phyloP scores from a whole-genome alignment of 2,113 vertebrate genomes.

The Pluvianellus socialis region DNA sequence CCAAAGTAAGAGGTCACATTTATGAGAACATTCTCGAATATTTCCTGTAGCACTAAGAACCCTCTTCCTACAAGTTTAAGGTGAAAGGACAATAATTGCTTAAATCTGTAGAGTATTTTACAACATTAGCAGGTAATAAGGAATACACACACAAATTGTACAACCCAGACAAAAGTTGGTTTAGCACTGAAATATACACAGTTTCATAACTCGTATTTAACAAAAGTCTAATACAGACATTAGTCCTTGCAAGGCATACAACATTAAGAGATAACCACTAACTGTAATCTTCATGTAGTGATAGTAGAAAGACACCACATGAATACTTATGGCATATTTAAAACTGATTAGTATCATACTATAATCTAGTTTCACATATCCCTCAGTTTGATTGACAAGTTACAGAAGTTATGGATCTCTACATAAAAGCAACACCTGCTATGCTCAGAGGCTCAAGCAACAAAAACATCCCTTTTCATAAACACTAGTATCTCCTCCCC shows the following conservation, averaged over 20 bases:
- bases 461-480: not conserved
- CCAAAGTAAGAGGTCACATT: not conserved
- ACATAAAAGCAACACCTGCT: not conserved
- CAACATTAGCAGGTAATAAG: not conserved
- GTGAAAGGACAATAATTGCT: not conserved
- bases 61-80: not conserved
- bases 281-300: not conserved
- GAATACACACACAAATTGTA: not conserved
- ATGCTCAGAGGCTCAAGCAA: not conserved
- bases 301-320: not conserved
- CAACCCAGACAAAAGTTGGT: not conserved
- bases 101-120: not conserved
- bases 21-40: not conserved
- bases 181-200: not conserved
- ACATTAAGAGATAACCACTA: not conserved
- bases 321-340: not conserved
- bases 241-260: not conserved
- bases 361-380: not conserved
- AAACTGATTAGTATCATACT: not conserved
- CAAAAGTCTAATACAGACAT: not conserved
- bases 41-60: not conserved
- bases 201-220: not conserved
- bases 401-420: not conserved
- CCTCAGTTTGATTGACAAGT: not conserved
- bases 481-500: not conserved